Percentiles rank a stretch among this genome's conserved stretches.
Evolutionary conservation across 1,140 invertebrate species (phyloP).

Genomic region (Drosophila ercepeae): DNA sequence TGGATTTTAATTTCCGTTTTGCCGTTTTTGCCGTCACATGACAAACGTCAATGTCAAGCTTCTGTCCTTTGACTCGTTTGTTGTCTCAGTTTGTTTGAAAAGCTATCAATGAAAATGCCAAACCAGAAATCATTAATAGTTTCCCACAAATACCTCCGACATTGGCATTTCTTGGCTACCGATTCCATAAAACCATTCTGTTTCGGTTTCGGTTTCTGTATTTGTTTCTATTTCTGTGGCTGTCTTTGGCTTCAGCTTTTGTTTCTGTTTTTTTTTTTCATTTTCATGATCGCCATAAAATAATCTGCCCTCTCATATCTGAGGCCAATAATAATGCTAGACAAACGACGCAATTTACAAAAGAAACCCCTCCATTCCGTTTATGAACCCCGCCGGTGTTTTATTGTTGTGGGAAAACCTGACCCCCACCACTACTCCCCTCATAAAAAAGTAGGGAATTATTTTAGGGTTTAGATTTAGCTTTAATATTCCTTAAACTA

Average conservation of each 20-base stretch:
- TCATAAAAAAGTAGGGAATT: constrained; percentile 13
- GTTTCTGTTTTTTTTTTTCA: too few species aligned
- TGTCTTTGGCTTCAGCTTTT: background rate
- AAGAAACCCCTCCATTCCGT: constrained; percentile 7
- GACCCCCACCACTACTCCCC: background rate
- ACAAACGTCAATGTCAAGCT: constrained; percentile 45
- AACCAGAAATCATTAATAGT: too few species aligned
- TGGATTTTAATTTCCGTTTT: constrained; percentile 76
- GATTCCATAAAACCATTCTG: constrained; percentile 27
- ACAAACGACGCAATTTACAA: constrained; percentile 45
- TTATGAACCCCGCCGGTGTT: constrained; percentile 23
- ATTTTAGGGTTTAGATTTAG: constrained; percentile 30
- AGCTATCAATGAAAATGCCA: background rate
- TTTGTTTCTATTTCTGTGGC: background rate
- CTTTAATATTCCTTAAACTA: too few species aligned
- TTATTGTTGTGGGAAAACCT: constrained; percentile 23
- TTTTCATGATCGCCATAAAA: constrained; percentile 34
- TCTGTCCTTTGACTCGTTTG: background rate
- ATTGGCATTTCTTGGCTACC: constrained; percentile 12
- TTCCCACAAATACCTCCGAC: background rate
- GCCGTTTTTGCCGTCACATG: constrained; percentile 50
- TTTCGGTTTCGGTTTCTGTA: constrained; percentile 3
- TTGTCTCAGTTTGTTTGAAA: background rate
- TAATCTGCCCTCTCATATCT: constrained; percentile 30
- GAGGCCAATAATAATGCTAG: constrained; percentile 24